Evolutionary conservation across 2,797 vertebrate genomes (phyloP).

Genomic region (Dendrocincla fuliginosa): DNA sequence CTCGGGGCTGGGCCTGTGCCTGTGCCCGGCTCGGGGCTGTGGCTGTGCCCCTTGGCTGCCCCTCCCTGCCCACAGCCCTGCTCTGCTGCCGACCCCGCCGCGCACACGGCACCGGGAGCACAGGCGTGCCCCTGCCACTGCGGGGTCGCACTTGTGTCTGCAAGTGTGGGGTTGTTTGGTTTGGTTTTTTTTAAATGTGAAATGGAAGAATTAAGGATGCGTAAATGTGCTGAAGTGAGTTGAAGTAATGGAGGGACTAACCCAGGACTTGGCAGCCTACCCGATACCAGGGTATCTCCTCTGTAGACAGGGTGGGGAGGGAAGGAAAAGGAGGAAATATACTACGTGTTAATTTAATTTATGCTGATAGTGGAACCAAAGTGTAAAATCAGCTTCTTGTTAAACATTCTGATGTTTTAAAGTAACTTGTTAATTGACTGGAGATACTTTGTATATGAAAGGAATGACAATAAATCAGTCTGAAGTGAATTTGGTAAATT

Average conservation of each 20-base stretch:
- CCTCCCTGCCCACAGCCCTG: too few species aligned
- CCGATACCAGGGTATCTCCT: fast-evolving
- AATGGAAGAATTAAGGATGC: neutral
- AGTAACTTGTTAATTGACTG: neutral
- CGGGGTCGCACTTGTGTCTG: neutral
- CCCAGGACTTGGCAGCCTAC: neutral
- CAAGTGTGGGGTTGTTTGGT: fast-evolving
- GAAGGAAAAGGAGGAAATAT: neutral
- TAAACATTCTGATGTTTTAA: neutral
- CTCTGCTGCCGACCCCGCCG: too few species aligned
- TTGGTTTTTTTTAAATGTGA: neutral
- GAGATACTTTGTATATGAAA: neutral
- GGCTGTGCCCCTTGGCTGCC: too few species aligned
- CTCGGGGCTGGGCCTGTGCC: neutral
- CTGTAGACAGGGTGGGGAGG: fast-evolving
- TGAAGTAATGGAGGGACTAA: neutral
- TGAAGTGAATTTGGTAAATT: neutral
- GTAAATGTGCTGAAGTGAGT: neutral
- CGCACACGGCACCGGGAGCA: too few species aligned
- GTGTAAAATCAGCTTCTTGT: neutral
- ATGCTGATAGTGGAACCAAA: fast-evolving
- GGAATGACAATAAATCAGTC: neutral
- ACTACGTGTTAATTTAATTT: neutral
- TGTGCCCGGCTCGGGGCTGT: neutral
- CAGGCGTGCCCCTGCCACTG: too few species aligned